phyloP scores from a whole-genome alignment of 2,113 vertebrate species.

The Zosterops lateralis region DNA sequence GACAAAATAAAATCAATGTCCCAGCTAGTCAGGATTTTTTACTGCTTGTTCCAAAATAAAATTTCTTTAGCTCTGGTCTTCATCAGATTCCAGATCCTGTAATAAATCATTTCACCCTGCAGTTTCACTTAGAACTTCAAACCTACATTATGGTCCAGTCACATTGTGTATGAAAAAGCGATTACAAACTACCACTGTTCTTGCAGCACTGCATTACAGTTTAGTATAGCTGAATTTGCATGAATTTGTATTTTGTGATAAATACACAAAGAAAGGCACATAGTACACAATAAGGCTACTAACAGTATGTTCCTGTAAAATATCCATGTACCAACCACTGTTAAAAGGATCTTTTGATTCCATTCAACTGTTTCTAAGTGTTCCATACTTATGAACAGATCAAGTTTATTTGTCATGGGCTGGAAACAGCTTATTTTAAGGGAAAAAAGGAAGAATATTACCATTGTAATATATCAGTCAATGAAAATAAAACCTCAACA shows the following conservation, averaged over 20 bases:
- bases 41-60: conserved; percentile 5
- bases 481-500: not conserved
- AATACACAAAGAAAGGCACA: not conserved
- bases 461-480: not conserved
- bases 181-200: not conserved
- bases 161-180: not conserved
- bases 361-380: not conserved
- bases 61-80: not conserved
- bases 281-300: not conserved
- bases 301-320: not conserved
- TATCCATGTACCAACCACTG: not conserved
- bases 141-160: not conserved
- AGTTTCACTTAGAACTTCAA: not conserved
- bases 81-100: not conserved
- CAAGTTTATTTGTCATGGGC: not conserved
- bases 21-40: not conserved
- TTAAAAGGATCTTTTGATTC: not conserved
- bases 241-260: not conserved
- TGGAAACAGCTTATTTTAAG: not conserved
- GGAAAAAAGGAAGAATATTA: not conserved
- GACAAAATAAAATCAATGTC: conserved; percentile 29
- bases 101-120: not conserved
- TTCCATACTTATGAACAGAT: not conserved
- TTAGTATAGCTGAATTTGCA: not conserved
- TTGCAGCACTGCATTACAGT: not conserved